phyloP scores from a whole-genome alignment of 2,797 vertebrate genomes.

The Falco columbarius region DNA sequence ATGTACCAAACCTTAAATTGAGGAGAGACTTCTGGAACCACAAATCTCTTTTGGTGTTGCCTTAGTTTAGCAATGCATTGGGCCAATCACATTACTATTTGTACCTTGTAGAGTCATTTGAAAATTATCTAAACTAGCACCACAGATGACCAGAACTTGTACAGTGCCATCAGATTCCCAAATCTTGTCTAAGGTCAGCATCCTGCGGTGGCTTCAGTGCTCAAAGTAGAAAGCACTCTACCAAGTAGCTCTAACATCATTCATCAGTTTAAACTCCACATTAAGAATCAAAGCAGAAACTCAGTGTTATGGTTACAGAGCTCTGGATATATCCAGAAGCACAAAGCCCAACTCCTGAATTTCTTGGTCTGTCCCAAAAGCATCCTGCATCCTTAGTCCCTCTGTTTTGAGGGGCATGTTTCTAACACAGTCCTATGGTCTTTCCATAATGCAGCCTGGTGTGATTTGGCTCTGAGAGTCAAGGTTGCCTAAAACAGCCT shows the following conservation, averaged over 20 bases:
- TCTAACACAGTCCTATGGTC: neutral
- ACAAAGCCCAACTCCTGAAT: neutral
- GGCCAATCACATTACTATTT: neutral
- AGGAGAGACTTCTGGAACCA: neutral
- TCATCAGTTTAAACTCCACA: neutral
- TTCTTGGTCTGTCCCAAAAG: neutral
- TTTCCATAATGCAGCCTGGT: neutral
- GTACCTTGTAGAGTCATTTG: neutral
- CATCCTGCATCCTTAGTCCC: neutral
- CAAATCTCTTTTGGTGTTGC: neutral
- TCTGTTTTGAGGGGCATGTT: neutral
- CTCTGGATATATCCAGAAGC: neutral
- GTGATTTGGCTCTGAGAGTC: neutral
- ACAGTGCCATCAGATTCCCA: neutral
- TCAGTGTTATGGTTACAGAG: neutral
- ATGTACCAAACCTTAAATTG: neutral
- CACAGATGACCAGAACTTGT: neutral
- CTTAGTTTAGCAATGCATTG: neutral
- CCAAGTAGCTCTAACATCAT: neutral
- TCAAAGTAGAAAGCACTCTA: neutral
- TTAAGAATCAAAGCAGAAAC: neutral
- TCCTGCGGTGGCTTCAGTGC: neutral
- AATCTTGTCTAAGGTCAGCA: neutral
- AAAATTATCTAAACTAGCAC: neutral
- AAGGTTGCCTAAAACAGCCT: neutral